Percentiles rank a stretch among this genome's conserved stretches.
These are phyloP conservation scores for Polydrusus pterygomalis DNA, from an alignment of 2,888 invertebrate genomes.

Conservation along the genomic window DNA sequence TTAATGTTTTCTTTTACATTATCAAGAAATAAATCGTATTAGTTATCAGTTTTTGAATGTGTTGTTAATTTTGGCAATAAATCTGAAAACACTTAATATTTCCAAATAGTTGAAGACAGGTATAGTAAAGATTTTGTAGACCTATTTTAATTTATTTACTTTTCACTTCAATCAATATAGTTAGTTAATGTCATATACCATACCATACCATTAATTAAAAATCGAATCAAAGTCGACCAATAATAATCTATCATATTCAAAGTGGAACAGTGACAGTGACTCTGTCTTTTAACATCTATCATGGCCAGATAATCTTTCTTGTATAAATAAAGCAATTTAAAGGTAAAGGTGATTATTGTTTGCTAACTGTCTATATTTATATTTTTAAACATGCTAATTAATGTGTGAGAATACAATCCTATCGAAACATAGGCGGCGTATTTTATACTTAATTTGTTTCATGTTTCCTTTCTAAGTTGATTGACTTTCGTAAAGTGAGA, in stretches of 20 bases:
- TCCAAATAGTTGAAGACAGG: too few species aligned
- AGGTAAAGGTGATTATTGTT: slow-evolving; percentile 56
- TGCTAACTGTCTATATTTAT: slow-evolving; percentile 56
- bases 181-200: too few species aligned
- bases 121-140: too few species aligned
- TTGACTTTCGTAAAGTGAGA: slow-evolving; percentile 8
- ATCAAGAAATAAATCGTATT: too few species aligned
- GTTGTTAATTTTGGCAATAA: too few species aligned
- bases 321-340: slow-evolving; percentile 51
- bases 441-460: not conserved
- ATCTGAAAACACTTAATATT: too few species aligned
- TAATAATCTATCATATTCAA: slow-evolving; percentile 13
- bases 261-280: slow-evolving; percentile 37
- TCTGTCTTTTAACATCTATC: slow-evolving; percentile 41
- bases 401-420: slow-evolving; percentile 50
- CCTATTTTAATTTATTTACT: too few species aligned
- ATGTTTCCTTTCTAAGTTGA: slow-evolving; percentile 7
- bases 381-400: slow-evolving; percentile 55
- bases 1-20: too few species aligned
- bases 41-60: too few species aligned
- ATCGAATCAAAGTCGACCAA: not conserved
- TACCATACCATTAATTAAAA: too few species aligned
- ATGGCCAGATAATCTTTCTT: slow-evolving; percentile 45
- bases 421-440: slow-evolving; percentile 38
- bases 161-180: too few species aligned